These are phyloP conservation scores for Synanceia verrucosa DNA, from an alignment of 2,797 vertebrate genomes.

Conservation along the genomic window DNA sequence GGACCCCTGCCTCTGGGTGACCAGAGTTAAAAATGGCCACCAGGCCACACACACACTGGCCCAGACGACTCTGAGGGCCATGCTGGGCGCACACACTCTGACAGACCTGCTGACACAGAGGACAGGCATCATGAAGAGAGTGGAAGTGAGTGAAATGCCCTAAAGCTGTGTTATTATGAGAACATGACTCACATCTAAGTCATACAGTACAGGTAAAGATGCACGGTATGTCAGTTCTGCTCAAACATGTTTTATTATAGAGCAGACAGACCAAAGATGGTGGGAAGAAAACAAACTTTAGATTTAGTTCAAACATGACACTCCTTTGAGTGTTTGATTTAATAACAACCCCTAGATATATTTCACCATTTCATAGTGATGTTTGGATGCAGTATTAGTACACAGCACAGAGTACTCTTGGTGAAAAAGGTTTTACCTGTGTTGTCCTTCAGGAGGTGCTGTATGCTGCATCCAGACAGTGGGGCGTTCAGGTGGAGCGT, in stretches of 20 bases:
- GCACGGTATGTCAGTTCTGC: too few relatives aligned
- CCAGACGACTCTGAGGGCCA: constrained; percentile 81
- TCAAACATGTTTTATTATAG: too few relatives aligned
- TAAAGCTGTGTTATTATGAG: too few relatives aligned
- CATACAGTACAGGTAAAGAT: too few relatives aligned
- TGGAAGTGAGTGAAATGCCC: constrained; percentile 68
- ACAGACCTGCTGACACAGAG: constrained; percentile 77
- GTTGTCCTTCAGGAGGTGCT: constrained; percentile 72
- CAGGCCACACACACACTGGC: constrained; percentile 78
- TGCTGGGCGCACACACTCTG: constrained; percentile 79
- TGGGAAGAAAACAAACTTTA: too few relatives aligned
- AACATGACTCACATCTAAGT: rapidly evolving
- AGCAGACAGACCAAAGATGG: too few relatives aligned
- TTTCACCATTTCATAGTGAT: too few relatives aligned
- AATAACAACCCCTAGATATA: too few relatives aligned
- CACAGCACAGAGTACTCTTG: background rate
- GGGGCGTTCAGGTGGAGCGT: constrained; percentile 83
- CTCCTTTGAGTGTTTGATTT: too few relatives aligned
- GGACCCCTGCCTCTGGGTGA: constrained; percentile 79
- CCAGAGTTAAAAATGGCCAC: constrained; percentile 73
- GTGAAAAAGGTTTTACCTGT: background rate
- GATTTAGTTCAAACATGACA: too few relatives aligned
- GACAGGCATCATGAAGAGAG: constrained; percentile 72
- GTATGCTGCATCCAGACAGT: constrained; percentile 63
- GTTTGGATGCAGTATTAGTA: too few relatives aligned